Base-by-base conservation (phyloP, 2,888 invertebrate species). In the Lepetodrilus schrolli region DNA sequence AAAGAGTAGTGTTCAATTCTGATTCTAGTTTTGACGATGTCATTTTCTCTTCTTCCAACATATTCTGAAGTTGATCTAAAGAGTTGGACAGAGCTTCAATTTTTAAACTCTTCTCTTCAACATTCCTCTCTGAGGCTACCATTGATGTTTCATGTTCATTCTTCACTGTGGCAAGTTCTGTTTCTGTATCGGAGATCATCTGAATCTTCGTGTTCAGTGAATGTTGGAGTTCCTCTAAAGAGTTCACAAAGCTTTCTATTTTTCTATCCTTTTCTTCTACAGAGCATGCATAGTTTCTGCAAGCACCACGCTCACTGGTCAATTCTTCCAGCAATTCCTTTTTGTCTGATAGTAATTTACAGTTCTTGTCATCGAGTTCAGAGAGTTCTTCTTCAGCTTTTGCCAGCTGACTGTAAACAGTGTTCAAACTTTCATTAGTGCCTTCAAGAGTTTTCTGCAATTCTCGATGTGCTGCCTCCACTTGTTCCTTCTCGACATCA, bases 61-160 rank as follows among this genome's bases (percentile, higher is more conserved):
- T 38, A 66, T 20, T 66, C 21, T 66, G 37, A 13, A 66, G 66
- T 7, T 71, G 50, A n/a, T 38, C 50, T 36, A 65, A 43, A 23
- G 71, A 58, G n/a, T 74, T 20, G 13, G 68, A 49, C 2, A 74
- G 13, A 26, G 20, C 34, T 21, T 38, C 38, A n/a, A 77, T 8
- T 34, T 65, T 72, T 20, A 48, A 49, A 30, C 71, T 37, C 30
- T 73, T 50, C 51, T 51, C 34, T 49, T 48, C 58, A 30, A 71
- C 47, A 20, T 48, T 36, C 43, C 58, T 34, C 26, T 26, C 34
- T 8, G 65, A 51, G 26, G 69, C 50, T 20, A 36, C 37, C 21
- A 68, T 51, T 7, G 69, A 5, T 36, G 51, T 17, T 10, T 43
- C 34, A 8, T 38, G 23, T 8, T 76, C 71, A 5, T 48, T 20